Conservation (phyloP, 2,888 invertebrate genomes). For the Seira sanloemensis region DNA sequence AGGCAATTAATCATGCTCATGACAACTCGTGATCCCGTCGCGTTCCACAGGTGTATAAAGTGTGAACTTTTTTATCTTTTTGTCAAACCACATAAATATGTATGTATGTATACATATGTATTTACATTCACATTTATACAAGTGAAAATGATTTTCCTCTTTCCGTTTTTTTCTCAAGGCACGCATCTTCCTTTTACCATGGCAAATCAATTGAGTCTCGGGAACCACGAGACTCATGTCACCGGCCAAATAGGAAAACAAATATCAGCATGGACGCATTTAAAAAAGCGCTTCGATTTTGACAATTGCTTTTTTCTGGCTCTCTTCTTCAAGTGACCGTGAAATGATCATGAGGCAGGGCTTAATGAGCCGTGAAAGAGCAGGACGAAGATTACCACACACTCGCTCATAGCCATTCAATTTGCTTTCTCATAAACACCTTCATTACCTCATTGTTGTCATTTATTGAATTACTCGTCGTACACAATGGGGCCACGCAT, state of each 20-base stretch:
- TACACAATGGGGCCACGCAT: constrained; percentile 12
- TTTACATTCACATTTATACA: no score
- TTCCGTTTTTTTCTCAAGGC: neutral
- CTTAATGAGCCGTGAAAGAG: constrained; percentile 47
- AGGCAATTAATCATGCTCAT: no score
- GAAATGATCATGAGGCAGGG: constrained; percentile 47
- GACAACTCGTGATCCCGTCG: neutral
- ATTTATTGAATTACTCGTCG: constrained; percentile 8
- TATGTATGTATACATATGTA: no score
- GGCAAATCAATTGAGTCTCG: constrained; percentile 52
- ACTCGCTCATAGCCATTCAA: neutral
- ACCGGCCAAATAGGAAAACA: constrained; percentile 37
- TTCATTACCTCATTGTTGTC: neutral
- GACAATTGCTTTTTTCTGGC: neutral
- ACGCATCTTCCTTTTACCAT: constrained; percentile 6
- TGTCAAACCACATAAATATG: no score
- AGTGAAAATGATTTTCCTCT: neutral
- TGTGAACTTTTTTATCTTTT: no score
- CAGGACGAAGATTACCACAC: constrained; percentile 1
- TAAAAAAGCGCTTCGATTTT: neutral
- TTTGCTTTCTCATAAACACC: constrained; percentile 5
- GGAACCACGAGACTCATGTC: constrained; percentile 62
- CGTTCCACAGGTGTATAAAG: no score
- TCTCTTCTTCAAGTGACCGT: constrained; percentile 30
- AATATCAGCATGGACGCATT: neutral